Evolutionary conservation across 1,140 invertebrate genomes (phyloP).

Genomic region (Drosophila mauritiana): DNA sequence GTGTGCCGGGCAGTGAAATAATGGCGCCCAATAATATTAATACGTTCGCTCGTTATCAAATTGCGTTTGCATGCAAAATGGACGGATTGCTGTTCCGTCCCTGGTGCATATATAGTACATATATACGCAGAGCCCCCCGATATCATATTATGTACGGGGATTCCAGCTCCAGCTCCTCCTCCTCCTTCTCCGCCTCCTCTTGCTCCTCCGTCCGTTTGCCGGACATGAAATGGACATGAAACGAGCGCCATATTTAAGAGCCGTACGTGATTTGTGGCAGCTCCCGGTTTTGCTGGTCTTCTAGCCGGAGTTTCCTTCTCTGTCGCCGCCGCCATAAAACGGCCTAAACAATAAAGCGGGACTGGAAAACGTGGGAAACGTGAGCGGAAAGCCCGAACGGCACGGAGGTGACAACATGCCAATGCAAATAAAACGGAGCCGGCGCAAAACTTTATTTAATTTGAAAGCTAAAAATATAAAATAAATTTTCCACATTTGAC

Average conservation of each 20-base stretch:
- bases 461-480: slow-evolving; percentile 77
- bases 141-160: slow-evolving; percentile 52
- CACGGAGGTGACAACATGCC: slow-evolving; percentile 69
- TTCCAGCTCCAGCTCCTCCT: slow-evolving; percentile 14
- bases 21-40: slow-evolving; percentile 83
- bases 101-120: background rate
- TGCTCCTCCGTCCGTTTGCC: slow-evolving; percentile 21
- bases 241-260: slow-evolving; percentile 78
- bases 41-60: slow-evolving; percentile 84
- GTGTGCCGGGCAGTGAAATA: slow-evolving; percentile 56
- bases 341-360: slow-evolving; percentile 73
- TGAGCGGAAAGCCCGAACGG: slow-evolving; percentile 65
- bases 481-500: slow-evolving; percentile 81
- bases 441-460: slow-evolving; percentile 75
- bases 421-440: slow-evolving; percentile 67
- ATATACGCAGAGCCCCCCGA: background rate
- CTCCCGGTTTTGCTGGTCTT: background rate
- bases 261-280: slow-evolving; percentile 72
- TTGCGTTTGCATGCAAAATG: slow-evolving; percentile 82
- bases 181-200: too few relatives aligned
- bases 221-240: slow-evolving; percentile 70
- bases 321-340: slow-evolving; percentile 33
- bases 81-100: slow-evolving; percentile 53
- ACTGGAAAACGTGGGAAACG: slow-evolving; percentile 33
- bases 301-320: too few relatives aligned